Conservation (phyloP, 1,140 invertebrate species). For the Heliconius himera region DNA sequence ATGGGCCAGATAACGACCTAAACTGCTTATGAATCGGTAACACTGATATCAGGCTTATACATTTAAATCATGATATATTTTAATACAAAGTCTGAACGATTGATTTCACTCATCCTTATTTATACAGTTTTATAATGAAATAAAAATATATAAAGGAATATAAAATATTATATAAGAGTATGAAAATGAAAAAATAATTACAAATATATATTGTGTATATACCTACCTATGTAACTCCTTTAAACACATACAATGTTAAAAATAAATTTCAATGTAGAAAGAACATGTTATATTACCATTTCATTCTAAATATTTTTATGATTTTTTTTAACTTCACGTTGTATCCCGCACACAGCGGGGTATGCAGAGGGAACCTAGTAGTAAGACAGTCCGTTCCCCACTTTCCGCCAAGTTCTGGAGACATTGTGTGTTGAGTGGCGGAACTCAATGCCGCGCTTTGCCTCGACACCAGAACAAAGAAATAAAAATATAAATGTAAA, state of each 20-base stretch:
- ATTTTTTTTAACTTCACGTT: too few species aligned
- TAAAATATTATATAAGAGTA: not conserved
- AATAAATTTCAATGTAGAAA: not conserved
- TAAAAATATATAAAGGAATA: not conserved
- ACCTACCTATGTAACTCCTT: not conserved
- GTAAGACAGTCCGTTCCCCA: too few species aligned
- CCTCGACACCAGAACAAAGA: too few species aligned
- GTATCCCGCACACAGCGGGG: too few species aligned
- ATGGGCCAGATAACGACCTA: slow-evolving; percentile 70
- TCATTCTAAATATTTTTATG: not conserved
- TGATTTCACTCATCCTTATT: not conserved
- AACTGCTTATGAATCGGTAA: slow-evolving; percentile 68
- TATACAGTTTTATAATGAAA: not conserved
- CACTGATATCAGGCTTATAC: slow-evolving; percentile 61
- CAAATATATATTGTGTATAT: not conserved
- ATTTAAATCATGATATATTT: not conserved
- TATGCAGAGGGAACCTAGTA: too few species aligned
- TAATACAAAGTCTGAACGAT: not conserved
- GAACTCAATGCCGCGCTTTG: too few species aligned
- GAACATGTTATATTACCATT: not conserved
- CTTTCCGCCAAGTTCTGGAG: too few species aligned
- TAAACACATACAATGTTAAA: not conserved
- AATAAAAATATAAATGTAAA: too few species aligned
- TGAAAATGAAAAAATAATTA: not conserved
- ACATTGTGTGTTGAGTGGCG: too few species aligned